Conservation (phyloP, 2,113 vertebrate genomes). For the Perca fluviatilis region DNA sequence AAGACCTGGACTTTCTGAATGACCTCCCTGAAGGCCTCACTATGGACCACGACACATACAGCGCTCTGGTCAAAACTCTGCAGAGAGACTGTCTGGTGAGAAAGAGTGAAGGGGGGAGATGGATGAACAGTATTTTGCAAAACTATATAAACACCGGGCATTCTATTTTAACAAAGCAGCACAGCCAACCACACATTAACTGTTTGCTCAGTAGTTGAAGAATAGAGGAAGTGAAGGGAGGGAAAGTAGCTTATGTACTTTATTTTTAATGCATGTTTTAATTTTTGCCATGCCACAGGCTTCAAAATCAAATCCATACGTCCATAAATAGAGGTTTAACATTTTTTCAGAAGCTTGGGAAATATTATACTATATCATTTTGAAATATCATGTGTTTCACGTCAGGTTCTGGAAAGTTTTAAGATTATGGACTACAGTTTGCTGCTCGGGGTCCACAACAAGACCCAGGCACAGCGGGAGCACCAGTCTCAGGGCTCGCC, state of each 20-base stretch:
- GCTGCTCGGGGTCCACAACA: conserved; percentile 94
- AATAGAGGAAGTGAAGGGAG: not conserved
- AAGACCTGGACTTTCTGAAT: conserved; percentile 97
- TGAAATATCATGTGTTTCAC: conserved; percentile 6
- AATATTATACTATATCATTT: not conserved
- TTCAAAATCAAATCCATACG: not conserved
- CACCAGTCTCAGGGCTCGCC: conserved; percentile 89
- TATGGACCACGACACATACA: conserved; percentile 93
- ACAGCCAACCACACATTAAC: not conserved
- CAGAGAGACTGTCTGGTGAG: conserved; percentile 98
- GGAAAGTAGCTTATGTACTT: not conserved
- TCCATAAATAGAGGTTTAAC: not conserved
- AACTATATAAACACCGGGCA: conserved; percentile 7
- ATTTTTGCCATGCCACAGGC: not conserved
- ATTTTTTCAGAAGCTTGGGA: not conserved
- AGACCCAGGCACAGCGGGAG: conserved; percentile 92
- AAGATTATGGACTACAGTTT: conserved; percentile 99
- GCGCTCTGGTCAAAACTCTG: conserved; percentile 92
- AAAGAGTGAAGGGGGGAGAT: not conserved
- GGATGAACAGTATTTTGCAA: not conserved
- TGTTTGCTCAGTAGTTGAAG: not conserved
- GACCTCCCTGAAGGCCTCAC: conserved; percentile 93
- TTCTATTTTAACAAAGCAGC: not conserved
- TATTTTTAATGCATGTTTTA: not conserved
- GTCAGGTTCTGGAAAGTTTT: conserved; percentile 97